phyloP scores from a whole-genome alignment of 2,113 vertebrate species.

The Pelobates fuscus region DNA sequence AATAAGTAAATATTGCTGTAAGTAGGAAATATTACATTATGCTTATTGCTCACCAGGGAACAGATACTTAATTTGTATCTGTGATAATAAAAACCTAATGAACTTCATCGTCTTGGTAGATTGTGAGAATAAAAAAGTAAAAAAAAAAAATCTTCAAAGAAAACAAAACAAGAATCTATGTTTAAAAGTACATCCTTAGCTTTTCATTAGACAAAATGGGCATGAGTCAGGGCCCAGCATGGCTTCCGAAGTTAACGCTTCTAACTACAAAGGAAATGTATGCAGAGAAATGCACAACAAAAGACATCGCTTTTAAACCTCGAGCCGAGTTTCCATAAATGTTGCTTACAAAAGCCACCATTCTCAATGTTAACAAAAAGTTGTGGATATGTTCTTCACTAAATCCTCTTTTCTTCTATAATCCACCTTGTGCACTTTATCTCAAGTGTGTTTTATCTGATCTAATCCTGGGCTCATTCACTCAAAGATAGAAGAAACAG shows the following conservation, averaged over 20 bases:
- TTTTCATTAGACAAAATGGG: conserved; percentile 85
- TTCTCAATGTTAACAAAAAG: conserved; percentile 94
- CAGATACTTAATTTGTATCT: conserved; percentile 82
- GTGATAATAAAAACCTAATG: conserved; percentile 89
- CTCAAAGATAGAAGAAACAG: conserved; percentile 81
- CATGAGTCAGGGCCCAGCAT: conserved; percentile 83
- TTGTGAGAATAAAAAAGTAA: conserved; percentile 71
- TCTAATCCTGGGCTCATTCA: conserved; percentile 93
- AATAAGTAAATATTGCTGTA: conserved; percentile 83
- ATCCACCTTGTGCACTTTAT: conserved; percentile 96
- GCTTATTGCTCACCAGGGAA: conserved; percentile 84
- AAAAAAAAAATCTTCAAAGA: conserved; percentile 88
- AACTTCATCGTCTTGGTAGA: conserved; percentile 77
- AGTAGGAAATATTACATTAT: conserved; percentile 75
- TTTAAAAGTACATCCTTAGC: conserved; percentile 85
- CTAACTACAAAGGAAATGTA: conserved; percentile 87
- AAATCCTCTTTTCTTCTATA: conserved; percentile 98
- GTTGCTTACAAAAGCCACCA: conserved; percentile 87
- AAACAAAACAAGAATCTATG: conserved; percentile 78
- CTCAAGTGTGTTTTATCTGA: conserved; percentile 97
- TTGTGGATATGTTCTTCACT: conserved; percentile 95
- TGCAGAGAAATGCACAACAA: conserved; percentile 99
- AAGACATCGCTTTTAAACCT: conserved; percentile 91
- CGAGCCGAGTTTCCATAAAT: conserved; percentile 92
- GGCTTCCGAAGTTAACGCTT: conserved; percentile 85